Conservation (phyloP, 2,888 invertebrate genomes). For the Plebejus argus region DNA sequence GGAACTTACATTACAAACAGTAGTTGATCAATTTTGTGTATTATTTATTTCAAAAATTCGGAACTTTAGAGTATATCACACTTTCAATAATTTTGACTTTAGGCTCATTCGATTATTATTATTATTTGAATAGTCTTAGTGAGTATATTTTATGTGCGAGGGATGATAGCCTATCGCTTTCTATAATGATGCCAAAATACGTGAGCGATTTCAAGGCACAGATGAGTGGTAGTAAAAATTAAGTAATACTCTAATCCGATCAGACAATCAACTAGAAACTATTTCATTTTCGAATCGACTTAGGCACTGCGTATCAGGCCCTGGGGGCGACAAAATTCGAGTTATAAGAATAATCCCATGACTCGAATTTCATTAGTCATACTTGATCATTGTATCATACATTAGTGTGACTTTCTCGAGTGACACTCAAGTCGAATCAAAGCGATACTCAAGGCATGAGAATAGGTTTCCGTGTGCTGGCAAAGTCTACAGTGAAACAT, state of each 20-base stretch:
- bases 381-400: too few species aligned
- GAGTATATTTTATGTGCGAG: background rate
- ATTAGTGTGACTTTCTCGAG: too few species aligned
- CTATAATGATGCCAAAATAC: background rate
- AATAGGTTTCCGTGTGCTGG: background rate
- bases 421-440: too few species aligned
- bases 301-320: background rate
- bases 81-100: background rate
- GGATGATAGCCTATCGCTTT: background rate
- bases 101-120: background rate
- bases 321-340: too few species aligned
- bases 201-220: background rate
- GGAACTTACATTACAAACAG: background rate
- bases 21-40: background rate
- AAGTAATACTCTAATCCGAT: background rate
- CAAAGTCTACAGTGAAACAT: background rate
- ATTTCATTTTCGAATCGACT: background rate
- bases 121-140: background rate
- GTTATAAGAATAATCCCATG: too few species aligned
- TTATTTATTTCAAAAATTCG: background rate
- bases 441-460: too few species aligned
- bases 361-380: too few species aligned
- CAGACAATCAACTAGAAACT: background rate
- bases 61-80: background rate
- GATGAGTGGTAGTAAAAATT: background rate